A percentile compares a stretch with the other conserved stretches of the same genome.
Conservation (phyloP, 1,140 invertebrate genomes). For the Telenomus remus region DNA sequence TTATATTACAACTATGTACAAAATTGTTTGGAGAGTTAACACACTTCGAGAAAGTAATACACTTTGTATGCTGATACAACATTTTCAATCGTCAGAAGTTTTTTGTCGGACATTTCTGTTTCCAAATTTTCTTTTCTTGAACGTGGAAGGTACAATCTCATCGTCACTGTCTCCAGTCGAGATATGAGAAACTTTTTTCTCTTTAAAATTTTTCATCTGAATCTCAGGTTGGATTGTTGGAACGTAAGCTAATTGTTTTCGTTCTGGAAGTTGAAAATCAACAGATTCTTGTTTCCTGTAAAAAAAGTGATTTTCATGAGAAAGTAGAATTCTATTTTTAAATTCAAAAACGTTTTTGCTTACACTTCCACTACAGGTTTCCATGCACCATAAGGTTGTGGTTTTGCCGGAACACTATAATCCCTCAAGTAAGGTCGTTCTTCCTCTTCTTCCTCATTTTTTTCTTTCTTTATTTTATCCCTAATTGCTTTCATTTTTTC, state of each 20-base stretch:
- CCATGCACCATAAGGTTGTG: conserved; percentile 81
- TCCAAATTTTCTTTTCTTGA: conserved; percentile 81
- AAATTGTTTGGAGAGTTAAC: neutral
- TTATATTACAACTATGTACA: conserved; percentile 11
- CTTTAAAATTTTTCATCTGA: conserved; percentile 78
- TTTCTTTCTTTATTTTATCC: conserved; percentile 63
- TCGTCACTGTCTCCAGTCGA: conserved; percentile 74
- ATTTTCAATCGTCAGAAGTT: conserved; percentile 76
- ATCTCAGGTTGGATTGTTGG: conserved; percentile 62
- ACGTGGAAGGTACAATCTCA: conserved; percentile 68
- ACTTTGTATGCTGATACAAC: neutral
- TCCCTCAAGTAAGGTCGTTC: conserved; percentile 73
- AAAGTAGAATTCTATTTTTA: no score
- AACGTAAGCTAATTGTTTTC: conserved; percentile 63
- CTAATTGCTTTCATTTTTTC: conserved; percentile 73
- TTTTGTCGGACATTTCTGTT: conserved; percentile 78
- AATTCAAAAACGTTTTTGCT: neutral
- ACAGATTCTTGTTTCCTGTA: conserved; percentile 70
- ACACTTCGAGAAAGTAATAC: no score
- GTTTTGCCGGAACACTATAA: conserved; percentile 72
- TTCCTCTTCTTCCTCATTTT: conserved; percentile 66
- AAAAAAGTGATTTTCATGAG: conserved; percentile 13
- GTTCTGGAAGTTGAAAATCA: conserved; percentile 78
- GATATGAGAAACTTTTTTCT: conserved; percentile 77
- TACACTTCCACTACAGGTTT: conserved; percentile 76